Conservation (phyloP, 2,797 vertebrate genomes). For the Tenualosa ilisha region DNA sequence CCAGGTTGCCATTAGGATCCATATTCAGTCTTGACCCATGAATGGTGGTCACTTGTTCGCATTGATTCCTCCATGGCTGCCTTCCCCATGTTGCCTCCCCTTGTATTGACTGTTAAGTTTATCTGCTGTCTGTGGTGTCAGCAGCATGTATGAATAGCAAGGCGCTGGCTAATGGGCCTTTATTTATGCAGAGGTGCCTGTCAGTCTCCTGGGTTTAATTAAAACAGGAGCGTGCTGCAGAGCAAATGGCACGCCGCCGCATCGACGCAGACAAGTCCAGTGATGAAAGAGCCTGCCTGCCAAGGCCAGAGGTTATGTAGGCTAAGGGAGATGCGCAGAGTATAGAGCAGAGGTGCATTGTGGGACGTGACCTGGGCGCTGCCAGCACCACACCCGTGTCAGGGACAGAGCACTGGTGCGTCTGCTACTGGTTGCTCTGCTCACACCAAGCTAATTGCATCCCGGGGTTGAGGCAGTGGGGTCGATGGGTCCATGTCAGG, state of each 20-base stretch:
- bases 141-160: conserved; percentile 60
- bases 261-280: conserved; percentile 46
- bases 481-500: conserved; percentile 36
- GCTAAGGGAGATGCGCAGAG: conserved; percentile 34
- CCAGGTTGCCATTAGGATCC: not conserved
- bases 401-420: conserved; percentile 19
- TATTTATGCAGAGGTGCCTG: conserved; percentile 34
- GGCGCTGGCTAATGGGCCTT: conserved; percentile 21
- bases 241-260: conserved; percentile 53
- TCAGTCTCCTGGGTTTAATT: conserved; percentile 57
- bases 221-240: conserved; percentile 56
- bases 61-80: conserved; percentile 58
- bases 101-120: conserved; percentile 68
- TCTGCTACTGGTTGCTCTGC: not conserved
- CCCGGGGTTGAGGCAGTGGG: conserved; percentile 35
- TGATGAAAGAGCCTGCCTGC: conserved; percentile 53
- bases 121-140: conserved; percentile 68
- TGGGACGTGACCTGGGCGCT: not conserved
- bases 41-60: conserved; percentile 20
- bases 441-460: conserved; percentile 55
- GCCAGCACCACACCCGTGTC: not conserved
- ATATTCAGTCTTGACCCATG: not conserved
- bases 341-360: conserved; percentile 11
- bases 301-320: conserved; percentile 36
- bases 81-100: conserved; percentile 46